phyloP scores from a whole-genome alignment of 1,140 invertebrate genomes.

The Phymorhynchus buccinoides region DNA sequence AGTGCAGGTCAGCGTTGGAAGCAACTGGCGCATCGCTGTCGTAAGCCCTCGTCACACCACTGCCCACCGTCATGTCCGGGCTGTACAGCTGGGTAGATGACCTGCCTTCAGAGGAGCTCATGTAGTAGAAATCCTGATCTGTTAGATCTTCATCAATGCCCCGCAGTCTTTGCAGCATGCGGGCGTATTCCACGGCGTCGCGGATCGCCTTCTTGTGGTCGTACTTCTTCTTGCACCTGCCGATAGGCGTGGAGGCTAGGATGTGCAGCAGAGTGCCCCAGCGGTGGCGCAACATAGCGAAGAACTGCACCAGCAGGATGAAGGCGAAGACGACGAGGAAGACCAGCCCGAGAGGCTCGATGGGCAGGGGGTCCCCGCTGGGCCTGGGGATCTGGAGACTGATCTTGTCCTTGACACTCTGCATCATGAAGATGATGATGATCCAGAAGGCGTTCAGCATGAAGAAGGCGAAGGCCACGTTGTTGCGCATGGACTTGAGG shows the following conservation, averaged over 20 bases:
- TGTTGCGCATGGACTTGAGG: constrained; percentile 92
- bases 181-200: constrained; percentile 56
- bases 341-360: constrained; percentile 74
- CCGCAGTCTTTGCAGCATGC: constrained; percentile 51
- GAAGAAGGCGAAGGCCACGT: constrained; percentile 96
- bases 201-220: constrained; percentile 56
- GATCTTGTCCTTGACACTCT: constrained; percentile 82
- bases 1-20: constrained; percentile 36
- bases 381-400: constrained; percentile 78
- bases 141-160: constrained; percentile 57
- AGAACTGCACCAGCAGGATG: constrained; percentile 74
- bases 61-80: neutral
- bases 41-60: constrained; percentile 5
- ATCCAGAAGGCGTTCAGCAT: constrained; percentile 99
- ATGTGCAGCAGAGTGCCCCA: constrained; percentile 98
- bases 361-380: constrained; percentile 54
- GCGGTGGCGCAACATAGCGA: constrained; percentile 75
- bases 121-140: constrained; percentile 55
- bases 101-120: constrained; percentile 45
- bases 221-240: constrained; percentile 78
- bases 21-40: constrained; percentile 41
- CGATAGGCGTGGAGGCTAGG: constrained; percentile 93
- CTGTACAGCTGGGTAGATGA: constrained; percentile 29
- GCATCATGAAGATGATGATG: constrained; percentile 94
- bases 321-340: constrained; percentile 75